Percentiles rank a stretch among this genome's conserved stretches.
These are phyloP conservation scores for Tinamus guttatus DNA, from an alignment of 2,113 vertebrate genomes.

Conservation along the genomic window DNA sequence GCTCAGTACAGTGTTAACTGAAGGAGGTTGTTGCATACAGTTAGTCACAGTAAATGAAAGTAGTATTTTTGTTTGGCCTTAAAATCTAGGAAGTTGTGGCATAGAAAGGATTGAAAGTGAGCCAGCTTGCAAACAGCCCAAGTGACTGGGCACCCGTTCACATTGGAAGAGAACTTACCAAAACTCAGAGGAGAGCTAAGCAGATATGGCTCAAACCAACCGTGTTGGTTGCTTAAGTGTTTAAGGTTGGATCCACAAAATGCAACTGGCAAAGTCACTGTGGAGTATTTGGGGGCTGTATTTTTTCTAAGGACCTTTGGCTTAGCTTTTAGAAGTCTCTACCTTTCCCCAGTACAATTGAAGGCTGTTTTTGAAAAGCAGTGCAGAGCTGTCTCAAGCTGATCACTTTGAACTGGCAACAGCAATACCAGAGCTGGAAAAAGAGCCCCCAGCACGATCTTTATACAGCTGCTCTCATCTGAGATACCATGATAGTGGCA, in stretches of 20 bases:
- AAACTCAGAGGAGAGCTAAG: neutral
- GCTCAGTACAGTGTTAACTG: neutral
- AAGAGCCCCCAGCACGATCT: neutral
- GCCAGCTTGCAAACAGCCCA: neutral
- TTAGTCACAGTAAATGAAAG: neutral
- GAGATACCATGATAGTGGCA: neutral
- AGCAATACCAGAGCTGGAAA: neutral
- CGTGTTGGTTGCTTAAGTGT: too few relatives aligned
- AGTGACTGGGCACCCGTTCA: neutral
- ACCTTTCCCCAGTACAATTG: neutral
- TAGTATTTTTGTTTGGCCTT: neutral
- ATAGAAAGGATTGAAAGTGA: neutral
- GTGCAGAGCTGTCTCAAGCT: neutral
- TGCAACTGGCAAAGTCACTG: neutral
- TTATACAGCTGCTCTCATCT: neutral
- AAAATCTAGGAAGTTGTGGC: neutral
- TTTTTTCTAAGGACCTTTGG: neutral
- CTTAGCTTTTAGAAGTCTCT: neutral
- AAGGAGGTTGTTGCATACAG: neutral
- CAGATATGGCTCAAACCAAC: neutral
- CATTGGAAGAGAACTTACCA: neutral
- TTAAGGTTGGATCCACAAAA: neutral
- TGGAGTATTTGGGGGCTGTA: neutral
- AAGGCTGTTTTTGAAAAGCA: neutral
- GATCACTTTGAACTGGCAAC: neutral